phyloP scores from a whole-genome alignment of 2,888 invertebrate genomes.

The Pantelozetes paolii region DNA sequence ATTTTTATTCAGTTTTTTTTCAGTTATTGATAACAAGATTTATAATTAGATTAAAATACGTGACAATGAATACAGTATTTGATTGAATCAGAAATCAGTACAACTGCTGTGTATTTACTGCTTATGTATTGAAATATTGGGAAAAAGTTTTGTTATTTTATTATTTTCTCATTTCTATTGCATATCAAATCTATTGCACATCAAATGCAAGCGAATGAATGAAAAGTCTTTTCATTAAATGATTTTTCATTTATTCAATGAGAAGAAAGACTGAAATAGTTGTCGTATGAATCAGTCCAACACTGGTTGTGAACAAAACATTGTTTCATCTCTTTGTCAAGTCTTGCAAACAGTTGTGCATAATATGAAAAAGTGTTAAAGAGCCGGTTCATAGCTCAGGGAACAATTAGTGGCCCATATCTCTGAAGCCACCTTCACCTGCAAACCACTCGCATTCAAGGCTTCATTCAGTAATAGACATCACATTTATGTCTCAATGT shows the following conservation, averaged over 20 bases:
- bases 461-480: not conserved
- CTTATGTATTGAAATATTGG: not conserved
- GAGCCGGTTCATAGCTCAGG: constrained; percentile 12
- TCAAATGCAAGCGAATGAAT: not conserved
- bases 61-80: constrained; percentile 19
- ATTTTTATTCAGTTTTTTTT: not conserved
- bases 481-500: not conserved
- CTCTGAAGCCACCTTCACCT: constrained; percentile 9
- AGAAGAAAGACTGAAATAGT: not conserved
- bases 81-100: not conserved
- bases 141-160: not conserved
- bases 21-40: constrained; percentile 13
- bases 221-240: not conserved
- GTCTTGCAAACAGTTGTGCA: not conserved
- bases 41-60: constrained; percentile 22
- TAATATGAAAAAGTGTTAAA: not conserved
- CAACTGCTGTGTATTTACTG: not conserved
- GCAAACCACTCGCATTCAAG: constrained; percentile 19
- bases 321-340: not conserved
- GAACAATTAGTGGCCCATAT: constrained; percentile 27
- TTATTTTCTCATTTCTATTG: not conserved
- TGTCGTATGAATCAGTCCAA: not conserved
- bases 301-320: not conserved
- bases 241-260: not conserved
- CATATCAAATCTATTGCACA: not conserved